phyloP scores from a whole-genome alignment of 2,113 vertebrate genomes.

The Limnothrissa miodon region DNA sequence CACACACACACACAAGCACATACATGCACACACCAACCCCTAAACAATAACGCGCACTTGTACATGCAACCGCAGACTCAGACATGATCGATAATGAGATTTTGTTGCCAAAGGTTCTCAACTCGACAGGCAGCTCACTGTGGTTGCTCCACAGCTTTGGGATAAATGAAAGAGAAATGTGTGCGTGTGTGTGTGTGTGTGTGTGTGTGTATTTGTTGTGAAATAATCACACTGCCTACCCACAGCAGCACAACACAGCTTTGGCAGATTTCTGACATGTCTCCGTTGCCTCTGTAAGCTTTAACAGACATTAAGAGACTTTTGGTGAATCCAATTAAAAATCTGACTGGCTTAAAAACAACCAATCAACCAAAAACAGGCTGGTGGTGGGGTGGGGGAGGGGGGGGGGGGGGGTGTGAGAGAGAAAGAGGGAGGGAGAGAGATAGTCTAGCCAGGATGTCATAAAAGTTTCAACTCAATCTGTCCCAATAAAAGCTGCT shows the following conservation, averaged over 20 bases:
- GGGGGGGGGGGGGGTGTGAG: too few species aligned
- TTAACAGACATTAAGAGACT: neutral
- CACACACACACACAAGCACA: neutral
- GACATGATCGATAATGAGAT: neutral
- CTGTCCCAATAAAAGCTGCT: slow-evolving; percentile 5
- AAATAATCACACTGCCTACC: neutral
- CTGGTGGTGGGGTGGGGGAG: too few species aligned
- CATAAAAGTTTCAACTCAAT: slow-evolving; percentile 17
- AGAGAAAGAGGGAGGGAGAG: neutral
- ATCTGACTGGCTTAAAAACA: slow-evolving; percentile 8
- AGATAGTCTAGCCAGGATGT: neutral
- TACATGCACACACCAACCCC: neutral
- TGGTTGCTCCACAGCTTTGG: neutral
- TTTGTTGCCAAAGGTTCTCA: neutral
- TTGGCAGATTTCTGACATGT: neutral
- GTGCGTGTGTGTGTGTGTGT: too few species aligned
- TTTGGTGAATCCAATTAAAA: slow-evolving; percentile 8
- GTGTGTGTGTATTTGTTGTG: neutral
- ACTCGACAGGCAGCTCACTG: neutral
- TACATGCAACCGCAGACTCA: neutral
- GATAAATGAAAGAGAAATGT: slow-evolving; percentile 21
- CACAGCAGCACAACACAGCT: neutral
- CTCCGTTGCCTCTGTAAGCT: neutral
- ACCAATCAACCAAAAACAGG: neutral
- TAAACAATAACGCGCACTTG: neutral